Percentiles rank a stretch among this genome's conserved stretches.
These are phyloP conservation scores for Cinara cedri DNA, from an alignment of 2,888 invertebrate genomes.

Conservation along the genomic window DNA sequence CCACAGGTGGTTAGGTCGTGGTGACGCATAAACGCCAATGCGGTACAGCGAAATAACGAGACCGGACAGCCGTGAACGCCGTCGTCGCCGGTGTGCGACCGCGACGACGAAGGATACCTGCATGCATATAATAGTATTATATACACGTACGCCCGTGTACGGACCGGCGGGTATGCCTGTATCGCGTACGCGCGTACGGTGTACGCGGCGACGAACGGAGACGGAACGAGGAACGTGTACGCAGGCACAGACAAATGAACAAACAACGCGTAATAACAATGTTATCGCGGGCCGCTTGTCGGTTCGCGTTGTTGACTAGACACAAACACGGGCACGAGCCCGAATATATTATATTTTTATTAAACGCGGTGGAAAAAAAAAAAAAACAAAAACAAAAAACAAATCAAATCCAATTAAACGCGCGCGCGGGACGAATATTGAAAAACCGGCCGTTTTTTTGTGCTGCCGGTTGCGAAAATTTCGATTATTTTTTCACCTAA, in stretches of 20 bases:
- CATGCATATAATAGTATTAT: no score
- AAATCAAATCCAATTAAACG: constrained; percentile 37
- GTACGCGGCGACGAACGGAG: constrained; percentile 21
- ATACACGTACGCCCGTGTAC: neutral
- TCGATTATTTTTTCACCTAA: constrained; percentile 45
- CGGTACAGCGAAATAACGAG: constrained; percentile 49
- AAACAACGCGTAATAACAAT: constrained; percentile 57
- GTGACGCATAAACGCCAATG: constrained; percentile 40
- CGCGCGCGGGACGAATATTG: neutral
- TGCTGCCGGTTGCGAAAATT: constrained; percentile 45
- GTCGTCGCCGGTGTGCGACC: no score
- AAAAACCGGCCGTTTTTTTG: constrained; percentile 29
- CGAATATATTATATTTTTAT: constrained; percentile 36
- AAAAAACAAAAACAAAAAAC: neutral
- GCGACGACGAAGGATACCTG: constrained; percentile 12
- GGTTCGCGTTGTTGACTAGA: constrained; percentile 54
- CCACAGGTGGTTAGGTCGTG: constrained; percentile 25
- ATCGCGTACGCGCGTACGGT: neutral
- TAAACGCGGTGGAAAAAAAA: neutral
- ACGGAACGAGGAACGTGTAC: constrained; percentile 40
- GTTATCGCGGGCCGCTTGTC: constrained; percentile 56
- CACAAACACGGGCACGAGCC: constrained; percentile 57
- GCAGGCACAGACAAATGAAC: constrained; percentile 51
- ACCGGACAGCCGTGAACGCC: constrained; percentile 54
- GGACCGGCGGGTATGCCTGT: neutral